These are phyloP conservation scores for Calosoma granatense DNA, from an alignment of 1,140 invertebrate genomes.

Conservation along the genomic window DNA sequence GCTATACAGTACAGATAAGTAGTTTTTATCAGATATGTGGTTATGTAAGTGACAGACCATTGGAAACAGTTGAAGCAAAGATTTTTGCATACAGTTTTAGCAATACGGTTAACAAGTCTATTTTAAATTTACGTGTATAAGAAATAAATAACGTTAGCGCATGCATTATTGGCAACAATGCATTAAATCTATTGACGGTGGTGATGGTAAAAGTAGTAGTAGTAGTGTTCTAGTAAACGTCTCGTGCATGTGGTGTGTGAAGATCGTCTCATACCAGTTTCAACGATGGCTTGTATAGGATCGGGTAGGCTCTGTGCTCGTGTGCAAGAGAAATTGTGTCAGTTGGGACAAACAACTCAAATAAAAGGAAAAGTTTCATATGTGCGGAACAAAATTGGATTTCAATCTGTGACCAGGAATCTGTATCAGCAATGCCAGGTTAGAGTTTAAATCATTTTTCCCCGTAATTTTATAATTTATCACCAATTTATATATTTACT, in stretches of 20 bases:
- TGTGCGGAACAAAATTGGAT: slow-evolving; percentile 49
- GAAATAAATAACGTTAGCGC: too few species aligned
- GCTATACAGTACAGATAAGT: too few species aligned
- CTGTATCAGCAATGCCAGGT: slow-evolving; percentile 28
- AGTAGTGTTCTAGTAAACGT: slow-evolving; percentile 29
- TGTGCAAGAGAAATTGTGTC: slow-evolving; percentile 64
- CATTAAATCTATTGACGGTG: not conserved
- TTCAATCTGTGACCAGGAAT: slow-evolving; percentile 34
- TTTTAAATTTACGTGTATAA: too few species aligned
- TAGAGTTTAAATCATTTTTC: slow-evolving; percentile 14
- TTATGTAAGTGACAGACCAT: too few species aligned
- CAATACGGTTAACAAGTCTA: too few species aligned
- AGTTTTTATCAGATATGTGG: too few species aligned
- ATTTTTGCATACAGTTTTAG: too few species aligned
- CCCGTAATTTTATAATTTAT: slow-evolving; percentile 8
- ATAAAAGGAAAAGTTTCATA: slow-evolving; percentile 47
- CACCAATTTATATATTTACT: not conserved
- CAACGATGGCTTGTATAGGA: slow-evolving; percentile 66
- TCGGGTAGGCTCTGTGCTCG: slow-evolving; percentile 65
- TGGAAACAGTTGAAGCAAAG: too few species aligned
- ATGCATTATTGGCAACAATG: not conserved
- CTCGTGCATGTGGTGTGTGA: slow-evolving; percentile 15
- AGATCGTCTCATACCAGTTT: slow-evolving; percentile 47
- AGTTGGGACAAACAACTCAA: slow-evolving; percentile 51
- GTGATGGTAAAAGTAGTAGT: not conserved